Conservation (phyloP, 2,888 invertebrate genomes). For the Drosophila macrospina region DNA sequence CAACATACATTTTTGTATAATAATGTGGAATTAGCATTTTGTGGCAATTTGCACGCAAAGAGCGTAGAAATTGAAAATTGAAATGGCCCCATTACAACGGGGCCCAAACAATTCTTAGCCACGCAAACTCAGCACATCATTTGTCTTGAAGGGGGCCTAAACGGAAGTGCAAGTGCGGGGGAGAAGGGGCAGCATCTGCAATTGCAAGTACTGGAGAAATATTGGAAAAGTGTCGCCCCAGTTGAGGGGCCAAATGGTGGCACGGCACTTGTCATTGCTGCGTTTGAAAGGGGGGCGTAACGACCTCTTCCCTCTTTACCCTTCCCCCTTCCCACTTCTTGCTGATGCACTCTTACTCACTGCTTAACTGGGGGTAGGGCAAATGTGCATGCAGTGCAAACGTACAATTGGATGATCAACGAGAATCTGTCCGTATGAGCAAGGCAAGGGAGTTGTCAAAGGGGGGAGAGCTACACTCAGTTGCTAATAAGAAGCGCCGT, state of each 20-base stretch:
- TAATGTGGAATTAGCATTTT: constrained; percentile 65
- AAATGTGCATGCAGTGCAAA: constrained; percentile 73
- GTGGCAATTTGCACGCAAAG: constrained; percentile 67
- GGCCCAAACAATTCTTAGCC: constrained; percentile 56
- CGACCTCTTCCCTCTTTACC: background rate
- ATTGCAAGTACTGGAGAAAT: constrained; percentile 23
- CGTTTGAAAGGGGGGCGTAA: too few species aligned
- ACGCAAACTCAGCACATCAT: constrained; percentile 66
- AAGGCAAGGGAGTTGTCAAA: background rate
- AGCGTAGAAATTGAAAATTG: constrained; percentile 47
- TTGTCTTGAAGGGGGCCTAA: constrained; percentile 36
- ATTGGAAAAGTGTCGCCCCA: constrained; percentile 67
- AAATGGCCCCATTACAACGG: constrained; percentile 28
- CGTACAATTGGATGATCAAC: constrained; percentile 84
- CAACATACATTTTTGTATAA: constrained; percentile 46
- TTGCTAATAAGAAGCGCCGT: constrained; percentile 50
- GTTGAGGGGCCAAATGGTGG: constrained; percentile 81
- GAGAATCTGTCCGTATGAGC: constrained; percentile 62
- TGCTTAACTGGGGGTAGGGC: constrained; percentile 42
- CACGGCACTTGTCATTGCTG: constrained; percentile 75
- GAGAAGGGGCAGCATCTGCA: constrained; percentile 12
- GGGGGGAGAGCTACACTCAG: constrained; percentile 1
- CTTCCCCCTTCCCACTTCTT: background rate
- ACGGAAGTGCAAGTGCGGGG: background rate
- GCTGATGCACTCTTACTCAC: background rate